Evolutionary conservation across 2,888 invertebrate genomes (phyloP).

Genomic region (Phalangium opilio): DNA sequence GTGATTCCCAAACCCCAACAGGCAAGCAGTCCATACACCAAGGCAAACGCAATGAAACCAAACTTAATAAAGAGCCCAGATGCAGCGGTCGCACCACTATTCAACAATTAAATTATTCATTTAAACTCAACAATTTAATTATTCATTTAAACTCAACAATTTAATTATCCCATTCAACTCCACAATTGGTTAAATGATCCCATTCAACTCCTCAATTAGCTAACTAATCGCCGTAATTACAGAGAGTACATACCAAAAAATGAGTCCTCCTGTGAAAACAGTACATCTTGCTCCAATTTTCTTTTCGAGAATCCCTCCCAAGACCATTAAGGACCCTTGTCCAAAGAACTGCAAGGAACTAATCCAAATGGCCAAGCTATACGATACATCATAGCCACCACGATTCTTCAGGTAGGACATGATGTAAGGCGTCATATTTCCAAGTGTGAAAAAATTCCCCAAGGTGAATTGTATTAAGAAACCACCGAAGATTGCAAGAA

Average conservation of each 20-base stretch:
- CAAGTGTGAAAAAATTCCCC: constrained; percentile 22
- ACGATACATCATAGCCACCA: constrained; percentile 11
- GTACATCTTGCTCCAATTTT: constrained; percentile 25
- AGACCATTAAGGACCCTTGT: constrained; percentile 27
- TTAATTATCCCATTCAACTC: too few relatives aligned
- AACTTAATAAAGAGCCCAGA: constrained; percentile 17
- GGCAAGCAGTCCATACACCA: constrained; percentile 24
- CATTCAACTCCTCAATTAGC: too few relatives aligned
- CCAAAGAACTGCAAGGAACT: constrained; percentile 24
- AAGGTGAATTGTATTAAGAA: constrained; percentile 22
- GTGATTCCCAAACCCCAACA: constrained; percentile 27
- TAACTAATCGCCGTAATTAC: not conserved
- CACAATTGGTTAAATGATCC: too few relatives aligned
- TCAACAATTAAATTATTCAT: too few relatives aligned
- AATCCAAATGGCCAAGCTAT: constrained; percentile 24
- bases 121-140: too few relatives aligned
- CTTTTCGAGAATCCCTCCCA: constrained; percentile 27
- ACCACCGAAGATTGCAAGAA: constrained; percentile 20
- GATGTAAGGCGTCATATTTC: constrained; percentile 24
- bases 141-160: too few relatives aligned
- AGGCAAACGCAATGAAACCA: constrained; percentile 9
- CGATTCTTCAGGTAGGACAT: constrained; percentile 20
- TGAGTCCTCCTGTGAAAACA: constrained; percentile 24
- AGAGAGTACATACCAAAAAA: constrained; percentile 23
- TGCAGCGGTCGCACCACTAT: not conserved